These are phyloP conservation scores for Vulpes vulpes DNA, from an alignment of 2,113 vertebrate genomes.

Conservation along the genomic window DNA sequence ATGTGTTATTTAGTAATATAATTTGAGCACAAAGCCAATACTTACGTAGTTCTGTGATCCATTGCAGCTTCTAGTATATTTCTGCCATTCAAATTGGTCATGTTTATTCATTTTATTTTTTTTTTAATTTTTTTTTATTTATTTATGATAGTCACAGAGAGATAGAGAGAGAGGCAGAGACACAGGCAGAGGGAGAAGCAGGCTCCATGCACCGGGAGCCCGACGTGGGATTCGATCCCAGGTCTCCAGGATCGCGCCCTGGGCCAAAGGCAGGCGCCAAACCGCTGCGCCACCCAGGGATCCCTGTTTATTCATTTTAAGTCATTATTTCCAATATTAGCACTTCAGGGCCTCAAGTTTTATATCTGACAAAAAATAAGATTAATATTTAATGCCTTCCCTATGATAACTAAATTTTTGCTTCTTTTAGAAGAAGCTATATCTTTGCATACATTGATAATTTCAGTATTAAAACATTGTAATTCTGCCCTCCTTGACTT, in stretches of 20 bases:
- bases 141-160: too few species aligned
- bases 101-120: conserved; percentile 52
- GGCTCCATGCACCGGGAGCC: too few species aligned
- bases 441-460: conserved; percentile 30
- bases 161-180: too few species aligned
- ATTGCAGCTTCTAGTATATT: conserved; percentile 5
- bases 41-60: background rate
- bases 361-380: conserved; percentile 40
- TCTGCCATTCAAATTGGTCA: conserved; percentile 23
- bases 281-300: too few species aligned
- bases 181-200: too few species aligned
- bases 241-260: too few species aligned
- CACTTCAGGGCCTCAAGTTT: background rate
- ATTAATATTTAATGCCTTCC: conserved; percentile 50
- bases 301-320: conserved; percentile 56
- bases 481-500: background rate
- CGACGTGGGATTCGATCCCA: too few species aligned
- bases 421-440: conserved; percentile 30
- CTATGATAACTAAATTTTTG: conserved; percentile 59
- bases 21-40: conserved; percentile 24
- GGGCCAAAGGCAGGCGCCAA: too few species aligned
- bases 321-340: conserved; percentile 19
- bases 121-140: too few species aligned
- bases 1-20: conserved; percentile 28
- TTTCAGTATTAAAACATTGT: conserved; percentile 51